These are phyloP conservation scores for Bicyclus anynana DNA, from an alignment of 1,140 invertebrate genomes.

Conservation along the genomic window DNA sequence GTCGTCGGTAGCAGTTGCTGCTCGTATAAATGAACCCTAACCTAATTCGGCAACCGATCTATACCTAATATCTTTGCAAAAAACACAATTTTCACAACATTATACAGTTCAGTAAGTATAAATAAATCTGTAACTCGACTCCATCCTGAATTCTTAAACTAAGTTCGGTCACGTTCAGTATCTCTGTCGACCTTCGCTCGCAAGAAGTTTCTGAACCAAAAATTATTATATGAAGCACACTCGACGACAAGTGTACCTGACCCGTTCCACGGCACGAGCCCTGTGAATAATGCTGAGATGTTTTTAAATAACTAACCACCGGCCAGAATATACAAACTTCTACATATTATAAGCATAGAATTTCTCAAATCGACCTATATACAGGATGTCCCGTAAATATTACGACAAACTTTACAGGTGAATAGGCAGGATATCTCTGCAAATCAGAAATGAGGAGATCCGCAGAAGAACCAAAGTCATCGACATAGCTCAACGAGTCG, in stretches of 20 bases:
- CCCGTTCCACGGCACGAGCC: slow-evolving; percentile 21
- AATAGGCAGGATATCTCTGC: too few relatives aligned
- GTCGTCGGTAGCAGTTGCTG: too few relatives aligned
- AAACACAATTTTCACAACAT: too few relatives aligned
- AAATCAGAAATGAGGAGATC: too few relatives aligned
- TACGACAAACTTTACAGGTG: too few relatives aligned
- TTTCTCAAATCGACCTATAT: too few relatives aligned
- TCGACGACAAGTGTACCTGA: slow-evolving; percentile 26
- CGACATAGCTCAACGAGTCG: too few relatives aligned
- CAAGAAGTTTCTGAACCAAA: slow-evolving; percentile 30
- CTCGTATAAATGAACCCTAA: too few relatives aligned
- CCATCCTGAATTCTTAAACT: slow-evolving; percentile 20
- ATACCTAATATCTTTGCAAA: too few relatives aligned
- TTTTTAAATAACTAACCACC: not conserved
- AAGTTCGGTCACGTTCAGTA: slow-evolving; percentile 28
- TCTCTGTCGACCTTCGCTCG: slow-evolving; percentile 25
- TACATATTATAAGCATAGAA: not conserved
- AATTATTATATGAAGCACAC: slow-evolving; percentile 31
- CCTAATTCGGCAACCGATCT: too few relatives aligned
- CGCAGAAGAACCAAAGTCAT: too few relatives aligned
- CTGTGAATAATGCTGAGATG: slow-evolving; percentile 14
- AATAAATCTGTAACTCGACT: not conserved
- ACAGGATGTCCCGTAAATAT: too few relatives aligned
- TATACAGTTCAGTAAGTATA: not conserved
- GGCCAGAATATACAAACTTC: not conserved